These are phyloP conservation scores for Struthidea cinerea DNA, from an alignment of 2,113 vertebrate species.

Conservation along the genomic window DNA sequence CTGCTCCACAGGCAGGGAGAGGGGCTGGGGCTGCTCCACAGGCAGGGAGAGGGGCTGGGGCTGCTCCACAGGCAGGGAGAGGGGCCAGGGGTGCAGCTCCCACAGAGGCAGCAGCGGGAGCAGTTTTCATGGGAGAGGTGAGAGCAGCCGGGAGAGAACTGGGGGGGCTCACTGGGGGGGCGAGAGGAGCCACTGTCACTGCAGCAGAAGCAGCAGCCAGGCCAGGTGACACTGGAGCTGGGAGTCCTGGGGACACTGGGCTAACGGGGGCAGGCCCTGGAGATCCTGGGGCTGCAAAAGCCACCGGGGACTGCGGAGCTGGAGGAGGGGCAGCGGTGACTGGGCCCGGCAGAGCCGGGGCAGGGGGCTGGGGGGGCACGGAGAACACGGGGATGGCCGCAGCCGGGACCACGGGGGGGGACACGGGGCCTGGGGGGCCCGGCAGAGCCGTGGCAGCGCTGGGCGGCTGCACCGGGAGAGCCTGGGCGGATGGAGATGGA, in stretches of 20 bases:
- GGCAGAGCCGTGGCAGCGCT: neutral
- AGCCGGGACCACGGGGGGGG: neutral
- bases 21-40: no score
- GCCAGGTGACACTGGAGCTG: neutral
- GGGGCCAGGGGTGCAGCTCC: neutral
- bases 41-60: no score
- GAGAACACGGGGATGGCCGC: neutral
- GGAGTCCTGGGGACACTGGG: neutral
- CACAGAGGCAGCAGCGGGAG: neutral
- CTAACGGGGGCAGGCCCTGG: neutral
- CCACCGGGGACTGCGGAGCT: neutral
- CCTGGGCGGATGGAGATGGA: neutral
- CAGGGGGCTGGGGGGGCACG: neutral
- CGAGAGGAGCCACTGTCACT: rapidly evolving
- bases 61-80: neutral
- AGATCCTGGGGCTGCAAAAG: neutral
- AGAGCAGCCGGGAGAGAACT: conserved; percentile 50
- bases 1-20: no score
- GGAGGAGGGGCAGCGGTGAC: neutral
- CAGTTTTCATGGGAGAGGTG: conserved; percentile 24
- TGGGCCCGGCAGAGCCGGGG: neutral
- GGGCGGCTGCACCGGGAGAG: rapidly evolving
- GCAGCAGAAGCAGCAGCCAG: neutral
- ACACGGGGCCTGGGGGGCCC: neutral
- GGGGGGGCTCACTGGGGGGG: neutral